phyloP scores from a whole-genome alignment of 2,113 vertebrate species.

The Rhinogobius similis region DNA sequence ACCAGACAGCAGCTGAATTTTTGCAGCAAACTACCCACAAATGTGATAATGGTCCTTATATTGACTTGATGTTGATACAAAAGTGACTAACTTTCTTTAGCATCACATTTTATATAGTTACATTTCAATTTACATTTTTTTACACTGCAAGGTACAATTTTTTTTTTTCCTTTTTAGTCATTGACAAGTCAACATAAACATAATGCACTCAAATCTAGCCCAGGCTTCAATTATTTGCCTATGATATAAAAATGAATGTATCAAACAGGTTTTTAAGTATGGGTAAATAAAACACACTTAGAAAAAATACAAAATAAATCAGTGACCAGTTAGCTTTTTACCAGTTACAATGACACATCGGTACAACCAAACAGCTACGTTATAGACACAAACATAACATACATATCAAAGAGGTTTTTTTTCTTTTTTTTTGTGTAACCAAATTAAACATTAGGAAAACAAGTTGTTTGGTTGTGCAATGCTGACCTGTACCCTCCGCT shows the following conservation, averaged over 20 bases:
- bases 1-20: slow-evolving; percentile 72
- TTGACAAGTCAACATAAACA: slow-evolving; percentile 57
- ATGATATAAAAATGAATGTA: slow-evolving; percentile 70
- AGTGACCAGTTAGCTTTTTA: slow-evolving; percentile 21
- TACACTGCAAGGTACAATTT: slow-evolving; percentile 53
- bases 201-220: slow-evolving; percentile 59
- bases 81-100: slow-evolving; percentile 3
- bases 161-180: slow-evolving; percentile 30
- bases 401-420: slow-evolving; percentile 12
- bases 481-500: slow-evolving; percentile 15
- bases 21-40: slow-evolving; percentile 2
- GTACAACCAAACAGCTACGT: slow-evolving; percentile 19
- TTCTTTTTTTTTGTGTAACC: slow-evolving; percentile 11
- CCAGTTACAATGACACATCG: slow-evolving; percentile 33
- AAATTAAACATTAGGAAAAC: slow-evolving; percentile 2
- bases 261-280: slow-evolving; percentile 58
- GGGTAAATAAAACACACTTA: slow-evolving; percentile 61
- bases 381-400: slow-evolving; percentile 26
- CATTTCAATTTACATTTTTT: slow-evolving; percentile 38
- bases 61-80: slow-evolving; percentile 7
- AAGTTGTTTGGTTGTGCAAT: slow-evolving; percentile 35
- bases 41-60: not conserved
- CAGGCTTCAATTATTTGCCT: slow-evolving; percentile 50
- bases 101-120: slow-evolving; percentile 28
- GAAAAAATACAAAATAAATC: slow-evolving; percentile 42